Evolutionary conservation across 2,797 vertebrate genomes (phyloP).

Genomic region (Xenentodon cancila): DNA sequence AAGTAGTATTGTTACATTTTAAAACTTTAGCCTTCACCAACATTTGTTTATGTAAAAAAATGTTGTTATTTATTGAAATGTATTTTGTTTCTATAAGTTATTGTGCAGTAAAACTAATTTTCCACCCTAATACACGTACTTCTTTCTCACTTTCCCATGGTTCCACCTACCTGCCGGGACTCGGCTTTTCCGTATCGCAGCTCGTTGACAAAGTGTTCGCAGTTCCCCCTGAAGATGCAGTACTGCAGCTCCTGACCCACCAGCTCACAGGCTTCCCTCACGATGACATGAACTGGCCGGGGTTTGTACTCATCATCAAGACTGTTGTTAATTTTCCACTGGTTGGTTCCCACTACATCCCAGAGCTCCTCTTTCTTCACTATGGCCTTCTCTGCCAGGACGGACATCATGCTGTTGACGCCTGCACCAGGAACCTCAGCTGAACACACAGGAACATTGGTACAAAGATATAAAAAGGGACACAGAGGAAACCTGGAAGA

Average conservation of each 20-base stretch:
- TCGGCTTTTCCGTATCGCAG: constrained; percentile 85
- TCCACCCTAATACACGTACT: too few species aligned
- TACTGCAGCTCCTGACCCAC: constrained; percentile 80
- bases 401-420: constrained; percentile 83
- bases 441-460: constrained; percentile 3
- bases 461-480: neutral
- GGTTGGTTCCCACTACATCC: constrained; percentile 73
- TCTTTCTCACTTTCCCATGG: too few species aligned
- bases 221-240: constrained; percentile 83
- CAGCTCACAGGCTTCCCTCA: constrained; percentile 69
- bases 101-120: too few species aligned
- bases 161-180: constrained; percentile 82
- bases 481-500: too few species aligned
- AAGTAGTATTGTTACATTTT: too few species aligned
- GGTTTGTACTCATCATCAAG: constrained; percentile 79
- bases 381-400: constrained; percentile 79
- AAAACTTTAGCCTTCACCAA: too few species aligned
- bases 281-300: constrained; percentile 56
- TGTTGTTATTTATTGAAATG: too few species aligned
- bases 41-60: too few species aligned
- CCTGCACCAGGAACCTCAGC: constrained; percentile 73
- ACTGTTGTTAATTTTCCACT: constrained; percentile 84
- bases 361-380: constrained; percentile 85
- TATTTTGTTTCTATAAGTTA: too few species aligned
- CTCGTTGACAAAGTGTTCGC: constrained; percentile 89